Evolutionary conservation across 1,140 invertebrate genomes (phyloP), one percentile per base, ranked within the genome.

Genomic region (Bombus sylvicola): DNA sequence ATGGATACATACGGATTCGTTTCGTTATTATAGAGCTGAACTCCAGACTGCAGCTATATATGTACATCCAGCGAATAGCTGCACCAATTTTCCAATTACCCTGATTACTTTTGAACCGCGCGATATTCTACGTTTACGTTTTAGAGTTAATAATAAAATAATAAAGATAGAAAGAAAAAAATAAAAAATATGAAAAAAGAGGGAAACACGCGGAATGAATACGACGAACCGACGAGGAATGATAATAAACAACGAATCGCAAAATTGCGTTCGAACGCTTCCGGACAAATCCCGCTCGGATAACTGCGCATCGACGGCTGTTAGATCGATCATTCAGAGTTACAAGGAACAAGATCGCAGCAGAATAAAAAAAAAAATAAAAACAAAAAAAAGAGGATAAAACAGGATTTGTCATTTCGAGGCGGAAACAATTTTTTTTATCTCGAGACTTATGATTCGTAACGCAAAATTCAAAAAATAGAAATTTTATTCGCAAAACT

Each of bases 71-170:
- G 41, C 31, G 28, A 53, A 75, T 31, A 76, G 37, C 25, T n/a
- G 43, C n/a, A 59, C 53, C 82, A 79, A 84, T 79, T 83, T 59
- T 69, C 66, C 75, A 78, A 83, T 78, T 78, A 83, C 22, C n/a
- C 25, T n/a, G 18, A 43, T 41, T 28, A 78, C 12, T 25, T 28
- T 6, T 18, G 5, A 57, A 10, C 22, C 22, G 41, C 0, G 13
- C 31, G 13, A 68, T 74, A 47, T 34, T 43, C n/a, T 9, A 10
- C 10, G 37, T n/a, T 31, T 73, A 22, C n/a, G 25, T 62, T n/a
- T n/a, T n/a, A 10, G 0, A 68, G 10, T 80, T 62, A 22, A 62
- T 64, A 10, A 53, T 53, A 53, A 22, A 53, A 22, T 22, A 41
- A 28, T 8, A 43, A 57, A 31, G 25, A 53, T 2, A 5, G 8